Evolutionary conservation across 2,797 vertebrate genomes (phyloP).

Genomic region (Acanthis flammea): DNA sequence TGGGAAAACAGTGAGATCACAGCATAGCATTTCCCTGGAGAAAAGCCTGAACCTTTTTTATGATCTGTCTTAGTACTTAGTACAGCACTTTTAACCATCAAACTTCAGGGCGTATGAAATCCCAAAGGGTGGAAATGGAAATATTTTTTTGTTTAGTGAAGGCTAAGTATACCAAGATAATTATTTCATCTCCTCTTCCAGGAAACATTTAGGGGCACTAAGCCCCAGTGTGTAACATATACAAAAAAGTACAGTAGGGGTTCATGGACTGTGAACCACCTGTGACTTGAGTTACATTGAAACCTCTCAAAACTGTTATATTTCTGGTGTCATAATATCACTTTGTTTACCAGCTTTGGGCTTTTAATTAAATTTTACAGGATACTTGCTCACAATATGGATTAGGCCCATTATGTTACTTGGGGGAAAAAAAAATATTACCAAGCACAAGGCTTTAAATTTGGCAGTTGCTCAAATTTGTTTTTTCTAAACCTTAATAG

Average conservation of each 20-base stretch:
- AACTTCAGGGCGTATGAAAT: not conserved
- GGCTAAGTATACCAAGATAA: not conserved
- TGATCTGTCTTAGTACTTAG: constrained; percentile 34
- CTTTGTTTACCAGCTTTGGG: constrained; percentile 23
- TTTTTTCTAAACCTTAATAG: constrained; percentile 53
- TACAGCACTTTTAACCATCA: not conserved
- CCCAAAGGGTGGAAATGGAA: constrained; percentile 16
- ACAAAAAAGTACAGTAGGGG: not conserved
- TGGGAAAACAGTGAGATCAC: constrained; percentile 64
- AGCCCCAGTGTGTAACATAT: not conserved
- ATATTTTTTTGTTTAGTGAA: constrained; percentile 28
- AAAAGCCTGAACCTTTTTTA: constrained; percentile 48
- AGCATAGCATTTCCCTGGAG: constrained; percentile 50
- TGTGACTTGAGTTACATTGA: not conserved
- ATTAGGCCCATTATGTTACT: constrained; percentile 37
- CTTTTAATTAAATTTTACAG: constrained; percentile 53
- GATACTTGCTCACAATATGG: constrained; percentile 29
- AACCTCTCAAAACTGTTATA: not conserved
- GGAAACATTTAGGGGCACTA: not conserved
- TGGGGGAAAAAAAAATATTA: not conserved
- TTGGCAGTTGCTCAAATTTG: constrained; percentile 26
- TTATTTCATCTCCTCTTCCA: not conserved
- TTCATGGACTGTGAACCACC: not conserved
- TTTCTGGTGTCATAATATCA: not conserved
- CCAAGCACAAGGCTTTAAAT: constrained; percentile 4